These are phyloP conservation scores for Todiramphus saurophagus DNA, from an alignment of 2,113 vertebrate genomes.

Conservation along the genomic window DNA sequence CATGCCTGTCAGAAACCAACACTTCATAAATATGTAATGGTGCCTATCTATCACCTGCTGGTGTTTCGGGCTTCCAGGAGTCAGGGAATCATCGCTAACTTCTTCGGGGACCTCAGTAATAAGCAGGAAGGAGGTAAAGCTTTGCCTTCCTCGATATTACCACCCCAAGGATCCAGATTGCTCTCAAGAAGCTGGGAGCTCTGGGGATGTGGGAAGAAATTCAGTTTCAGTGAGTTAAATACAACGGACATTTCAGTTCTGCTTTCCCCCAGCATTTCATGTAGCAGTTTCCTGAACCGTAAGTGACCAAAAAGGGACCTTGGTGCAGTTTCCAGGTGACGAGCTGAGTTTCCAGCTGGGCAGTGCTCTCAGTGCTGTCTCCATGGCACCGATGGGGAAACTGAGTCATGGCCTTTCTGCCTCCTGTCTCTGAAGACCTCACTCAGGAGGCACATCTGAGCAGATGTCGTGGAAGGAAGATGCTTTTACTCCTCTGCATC, in stretches of 20 bases:
- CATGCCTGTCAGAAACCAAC: not conserved
- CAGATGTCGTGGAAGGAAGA: accelerated
- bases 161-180: not conserved
- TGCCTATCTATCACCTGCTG: not conserved
- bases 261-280: not conserved
- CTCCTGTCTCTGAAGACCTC: not conserved
- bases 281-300: accelerated
- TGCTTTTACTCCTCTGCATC: not conserved
- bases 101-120: not conserved
- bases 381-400: not conserved
- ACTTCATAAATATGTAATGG: not conserved
- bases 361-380: accelerated
- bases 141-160: not conserved
- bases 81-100: not conserved
- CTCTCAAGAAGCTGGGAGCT: not conserved
- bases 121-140: not conserved
- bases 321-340: not conserved
- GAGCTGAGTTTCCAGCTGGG: accelerated
- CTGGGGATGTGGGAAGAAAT: not conserved
- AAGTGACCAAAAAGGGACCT: not conserved
- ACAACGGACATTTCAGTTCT: not conserved
- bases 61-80: not conserved
- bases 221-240: not conserved
- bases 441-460: not conserved
- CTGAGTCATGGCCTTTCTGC: not conserved